Conservation (phyloP, 2,113 vertebrate genomes). For the Aptenodytes patagonicus region DNA sequence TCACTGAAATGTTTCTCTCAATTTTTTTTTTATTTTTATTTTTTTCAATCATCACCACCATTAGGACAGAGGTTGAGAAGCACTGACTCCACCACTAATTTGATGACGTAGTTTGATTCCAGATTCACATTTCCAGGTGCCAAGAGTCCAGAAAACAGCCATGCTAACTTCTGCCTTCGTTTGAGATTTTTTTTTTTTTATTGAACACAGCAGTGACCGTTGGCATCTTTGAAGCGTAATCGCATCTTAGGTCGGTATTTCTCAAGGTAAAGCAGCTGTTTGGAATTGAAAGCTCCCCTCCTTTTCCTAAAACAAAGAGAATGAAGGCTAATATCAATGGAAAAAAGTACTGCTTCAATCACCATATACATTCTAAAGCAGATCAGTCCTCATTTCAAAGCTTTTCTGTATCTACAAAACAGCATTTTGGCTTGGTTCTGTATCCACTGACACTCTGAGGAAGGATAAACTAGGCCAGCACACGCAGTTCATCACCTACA, state of each 20-base stretch:
- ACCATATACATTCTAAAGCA: neutral
- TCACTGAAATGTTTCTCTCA: slow-evolving; percentile 73
- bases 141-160: slow-evolving; percentile 75
- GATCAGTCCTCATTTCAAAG: neutral
- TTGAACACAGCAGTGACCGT: slow-evolving; percentile 94
- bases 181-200: slow-evolving; percentile 60
- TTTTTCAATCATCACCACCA: slow-evolving; percentile 68
- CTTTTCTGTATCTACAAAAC: neutral
- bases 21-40: slow-evolving; percentile 45
- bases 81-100: slow-evolving; percentile 66
- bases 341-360: neutral
- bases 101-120: slow-evolving; percentile 68
- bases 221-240: slow-evolving; percentile 93
- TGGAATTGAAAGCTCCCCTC: slow-evolving; percentile 99
- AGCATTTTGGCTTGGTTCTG: neutral
- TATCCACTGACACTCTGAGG: neutral
- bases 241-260: slow-evolving; percentile 99
- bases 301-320: slow-evolving; percentile 85
- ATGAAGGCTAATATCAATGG: neutral
- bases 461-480: neutral
- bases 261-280: slow-evolving; percentile 99
- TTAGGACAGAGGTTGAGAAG: slow-evolving; percentile 67
- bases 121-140: slow-evolving; percentile 82
- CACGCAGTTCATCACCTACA: neutral
- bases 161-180: slow-evolving; percentile 57